Conservation (phyloP, 2,888 invertebrate genomes). For the Diachrysia chrysitis region DNA sequence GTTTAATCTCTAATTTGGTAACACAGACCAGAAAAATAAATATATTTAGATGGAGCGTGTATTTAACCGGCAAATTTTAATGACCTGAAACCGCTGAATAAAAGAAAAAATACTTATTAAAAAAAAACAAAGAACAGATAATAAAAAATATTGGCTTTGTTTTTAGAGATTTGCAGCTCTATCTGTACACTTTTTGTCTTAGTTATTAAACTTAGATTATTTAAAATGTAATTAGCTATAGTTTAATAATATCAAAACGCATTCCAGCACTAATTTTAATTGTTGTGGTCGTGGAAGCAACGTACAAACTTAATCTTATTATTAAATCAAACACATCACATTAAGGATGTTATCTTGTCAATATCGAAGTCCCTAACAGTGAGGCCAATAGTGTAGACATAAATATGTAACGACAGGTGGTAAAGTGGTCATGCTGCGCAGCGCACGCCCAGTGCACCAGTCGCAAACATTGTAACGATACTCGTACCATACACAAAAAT, state of each 20-base stretch:
- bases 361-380: conserved; percentile 89
- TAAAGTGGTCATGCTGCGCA: conserved; percentile 88
- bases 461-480: conserved; percentile 70
- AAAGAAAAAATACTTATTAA: too few relatives aligned
- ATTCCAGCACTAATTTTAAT: conserved; percentile 72
- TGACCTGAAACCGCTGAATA: too few relatives aligned
- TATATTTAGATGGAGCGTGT: too few relatives aligned
- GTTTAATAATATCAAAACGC: conserved; percentile 9
- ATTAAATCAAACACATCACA: conserved; percentile 90
- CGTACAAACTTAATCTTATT: conserved; percentile 87
- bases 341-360: conserved; percentile 90
- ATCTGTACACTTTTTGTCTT: too few relatives aligned
- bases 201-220: too few relatives aligned
- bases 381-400: conserved; percentile 89
- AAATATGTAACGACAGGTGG: conserved; percentile 90
- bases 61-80: too few relatives aligned
- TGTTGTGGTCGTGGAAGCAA: conserved; percentile 75
- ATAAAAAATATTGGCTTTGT: too few relatives aligned
- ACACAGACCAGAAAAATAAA: too few relatives aligned
- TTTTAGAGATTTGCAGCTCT: too few relatives aligned
- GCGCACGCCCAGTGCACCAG: conserved; percentile 80
- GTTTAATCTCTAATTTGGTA: too few relatives aligned
- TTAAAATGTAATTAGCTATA: too few relatives aligned
- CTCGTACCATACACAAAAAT: conserved; percentile 69
- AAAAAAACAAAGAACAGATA: too few relatives aligned